Percentiles rank a stretch among this genome's conserved stretches.
Conservation (phyloP, 2,113 vertebrate species). For the Colistium nudipinnis region DNA sequence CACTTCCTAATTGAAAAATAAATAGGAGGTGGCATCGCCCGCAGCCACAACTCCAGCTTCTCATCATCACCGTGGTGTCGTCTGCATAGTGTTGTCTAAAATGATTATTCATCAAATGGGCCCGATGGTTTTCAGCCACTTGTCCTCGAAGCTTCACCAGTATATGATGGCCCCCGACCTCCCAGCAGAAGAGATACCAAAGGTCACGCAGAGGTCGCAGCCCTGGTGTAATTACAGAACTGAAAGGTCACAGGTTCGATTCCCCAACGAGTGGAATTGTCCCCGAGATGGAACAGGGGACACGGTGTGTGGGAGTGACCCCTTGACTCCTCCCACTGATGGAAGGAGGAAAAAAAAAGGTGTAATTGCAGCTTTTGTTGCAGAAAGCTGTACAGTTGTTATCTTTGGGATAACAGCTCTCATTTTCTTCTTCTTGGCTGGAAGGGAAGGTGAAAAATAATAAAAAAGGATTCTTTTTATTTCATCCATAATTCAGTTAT, state of each 20-base stretch:
- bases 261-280: constrained; percentile 15
- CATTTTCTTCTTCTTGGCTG: not conserved
- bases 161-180: constrained; percentile 8
- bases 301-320: constrained; percentile 9
- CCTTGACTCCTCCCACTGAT: not conserved
- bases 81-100: constrained; percentile 31
- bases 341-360: not conserved
- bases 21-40: constrained; percentile 62
- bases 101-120: constrained; percentile 47
- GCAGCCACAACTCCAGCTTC: constrained; percentile 24
- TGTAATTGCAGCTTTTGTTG: constrained; percentile 1
- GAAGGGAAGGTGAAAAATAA: too few species aligned
- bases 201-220: constrained; percentile 29
- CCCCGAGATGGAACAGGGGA: constrained; percentile 15
- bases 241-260: constrained; percentile 34
- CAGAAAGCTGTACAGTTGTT: not conserved
- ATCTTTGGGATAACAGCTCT: not conserved
- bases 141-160: constrained; percentile 7
- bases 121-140: not conserved
- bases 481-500: too few species aligned
- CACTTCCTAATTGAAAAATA: constrained; percentile 72
- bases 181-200: not conserved
- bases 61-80: constrained; percentile 22
- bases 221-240: constrained; percentile 42
- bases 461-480: too few species aligned